Base-by-base conservation (phyloP, 2,888 invertebrate genomes). In the Agonopterix heracliana region DNA sequence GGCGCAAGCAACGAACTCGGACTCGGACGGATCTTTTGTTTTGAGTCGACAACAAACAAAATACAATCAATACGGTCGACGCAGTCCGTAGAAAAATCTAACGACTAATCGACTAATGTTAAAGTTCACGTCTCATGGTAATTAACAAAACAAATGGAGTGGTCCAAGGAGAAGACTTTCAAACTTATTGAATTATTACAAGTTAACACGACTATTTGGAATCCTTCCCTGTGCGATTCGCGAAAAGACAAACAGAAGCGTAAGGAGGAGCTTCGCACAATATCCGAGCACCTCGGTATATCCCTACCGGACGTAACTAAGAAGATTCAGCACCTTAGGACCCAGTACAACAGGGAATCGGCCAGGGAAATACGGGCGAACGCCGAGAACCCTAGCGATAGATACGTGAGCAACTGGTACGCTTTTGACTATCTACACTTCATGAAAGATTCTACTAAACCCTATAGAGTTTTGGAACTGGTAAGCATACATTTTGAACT, bases 341-440 rank as follows among this genome's bases (percentile, higher is more conserved):
- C 91, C 1, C 91, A 91, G 53, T 91, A 91, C 57, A 91, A 91
- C 59, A 83, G 91, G 5, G 91, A 91, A 58, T 88, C 89, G 4
- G 89, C 87, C 41, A 80, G 89, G 40, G 91, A 90, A 78, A 78
- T 86, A 10, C 78, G 90, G 26, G 89, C 85, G 0, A 74, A 74
- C 38, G 68, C 69, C 1, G 89, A 90, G 48, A 90, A 89, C 3
- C 90, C 90, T 8, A 84, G 84, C 51, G 90, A 90, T 11, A 82
- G 84, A 67, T 91, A 84, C 54, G 62, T 86, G 26, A 87, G 87
- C 59, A 87, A 85, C 59, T 88, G 88, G 88, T 88, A 91, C 60
- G 91, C 91, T 3, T 91, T 87, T 50, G 90, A 91, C 55, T 90
- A 89, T 68, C 73, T 91, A 42, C 90, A 90, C 60, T 91, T 91